A percentile compares a stretch with the other conserved stretches of the same genome.
These are phyloP conservation scores for Hemistola chrysoprasaria DNA, from an alignment of 2,888 invertebrate species.

Conservation along the genomic window DNA sequence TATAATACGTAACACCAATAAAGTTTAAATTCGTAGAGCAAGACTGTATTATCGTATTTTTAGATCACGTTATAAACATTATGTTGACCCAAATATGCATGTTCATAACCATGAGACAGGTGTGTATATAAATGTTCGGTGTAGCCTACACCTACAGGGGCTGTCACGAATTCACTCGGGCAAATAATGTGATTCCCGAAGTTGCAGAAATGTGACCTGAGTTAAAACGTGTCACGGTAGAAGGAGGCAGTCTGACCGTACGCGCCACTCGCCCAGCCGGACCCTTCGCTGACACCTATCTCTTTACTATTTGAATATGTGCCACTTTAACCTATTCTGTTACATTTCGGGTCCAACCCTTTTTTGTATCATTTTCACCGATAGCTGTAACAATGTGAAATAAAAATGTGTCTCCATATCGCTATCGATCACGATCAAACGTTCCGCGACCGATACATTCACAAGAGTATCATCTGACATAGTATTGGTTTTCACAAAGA, in stretches of 20 bases:
- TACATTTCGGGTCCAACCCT: slow-evolving; percentile 16
- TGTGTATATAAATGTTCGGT: slow-evolving; percentile 9
- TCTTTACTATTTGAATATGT: slow-evolving; percentile 27
- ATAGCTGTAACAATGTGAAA: slow-evolving; percentile 9
- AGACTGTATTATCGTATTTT: too few relatives aligned
- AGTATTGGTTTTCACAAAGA: too few relatives aligned
- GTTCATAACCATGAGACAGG: slow-evolving; percentile 4
- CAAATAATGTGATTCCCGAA: slow-evolving; percentile 44
- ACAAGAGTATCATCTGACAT: too few relatives aligned
- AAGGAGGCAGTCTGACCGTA: slow-evolving; percentile 7
- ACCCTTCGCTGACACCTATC: slow-evolving; percentile 27
- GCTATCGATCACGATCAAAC: slow-evolving; percentile 5
- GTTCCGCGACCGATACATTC: too few relatives aligned
- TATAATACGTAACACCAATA: too few relatives aligned
- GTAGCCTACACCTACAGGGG: slow-evolving; percentile 9
- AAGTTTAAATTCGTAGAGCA: too few relatives aligned
- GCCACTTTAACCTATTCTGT: slow-evolving; percentile 30
- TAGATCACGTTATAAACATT: slow-evolving; percentile 8
- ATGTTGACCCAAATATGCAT: slow-evolving; percentile 7
- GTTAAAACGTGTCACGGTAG: slow-evolving; percentile 25
- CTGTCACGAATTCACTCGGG: slow-evolving; percentile 31
- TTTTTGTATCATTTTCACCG: slow-evolving; percentile 13
- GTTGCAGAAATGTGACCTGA: slow-evolving; percentile 38
- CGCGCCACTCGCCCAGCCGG: slow-evolving; percentile 6
- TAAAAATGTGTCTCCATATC: slow-evolving; percentile 4